Percentiles rank a stretch among this genome's conserved stretches.
Evolutionary conservation across 1,140 invertebrate genomes (phyloP).

Genomic region (Calliphora vicina): DNA sequence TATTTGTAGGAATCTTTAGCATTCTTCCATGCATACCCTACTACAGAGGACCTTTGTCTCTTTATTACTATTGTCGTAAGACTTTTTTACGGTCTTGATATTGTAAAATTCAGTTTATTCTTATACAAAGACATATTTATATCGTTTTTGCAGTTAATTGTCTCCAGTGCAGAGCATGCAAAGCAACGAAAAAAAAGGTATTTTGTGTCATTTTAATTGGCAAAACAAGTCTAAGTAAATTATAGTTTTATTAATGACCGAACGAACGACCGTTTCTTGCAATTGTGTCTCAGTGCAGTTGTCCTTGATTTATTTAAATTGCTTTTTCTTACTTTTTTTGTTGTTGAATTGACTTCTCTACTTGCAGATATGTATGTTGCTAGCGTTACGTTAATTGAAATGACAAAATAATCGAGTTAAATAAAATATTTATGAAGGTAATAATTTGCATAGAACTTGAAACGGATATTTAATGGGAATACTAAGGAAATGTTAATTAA

Average conservation of each 20-base stretch:
- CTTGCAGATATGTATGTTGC: neutral
- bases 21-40: no score
- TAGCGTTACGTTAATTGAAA: neutral
- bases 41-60: neutral
- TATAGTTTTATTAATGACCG: constrained; percentile 4
- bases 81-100: no score
- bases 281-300: neutral
- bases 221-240: neutral
- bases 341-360: neutral
- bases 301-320: constrained; percentile 10
- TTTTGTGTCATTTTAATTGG: constrained; percentile 16
- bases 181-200: neutral
- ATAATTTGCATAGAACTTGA: neutral
- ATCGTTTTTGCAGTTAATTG: neutral
- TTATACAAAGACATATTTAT: neutral
- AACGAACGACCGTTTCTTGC: neutral
- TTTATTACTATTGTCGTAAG: no score
- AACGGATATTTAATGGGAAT: no score
- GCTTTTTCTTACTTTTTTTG: neutral
- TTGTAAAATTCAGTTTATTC: neutral
- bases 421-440: constrained; percentile 11
- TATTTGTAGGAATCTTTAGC: neutral
- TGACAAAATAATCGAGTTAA: constrained; percentile 6
- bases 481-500: no score
- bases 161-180: neutral